Evolutionary conservation across 2,797 vertebrate species (phyloP), one percentile per base, ranked within the genome.

Genomic region (Bufotes viridis): DNA sequence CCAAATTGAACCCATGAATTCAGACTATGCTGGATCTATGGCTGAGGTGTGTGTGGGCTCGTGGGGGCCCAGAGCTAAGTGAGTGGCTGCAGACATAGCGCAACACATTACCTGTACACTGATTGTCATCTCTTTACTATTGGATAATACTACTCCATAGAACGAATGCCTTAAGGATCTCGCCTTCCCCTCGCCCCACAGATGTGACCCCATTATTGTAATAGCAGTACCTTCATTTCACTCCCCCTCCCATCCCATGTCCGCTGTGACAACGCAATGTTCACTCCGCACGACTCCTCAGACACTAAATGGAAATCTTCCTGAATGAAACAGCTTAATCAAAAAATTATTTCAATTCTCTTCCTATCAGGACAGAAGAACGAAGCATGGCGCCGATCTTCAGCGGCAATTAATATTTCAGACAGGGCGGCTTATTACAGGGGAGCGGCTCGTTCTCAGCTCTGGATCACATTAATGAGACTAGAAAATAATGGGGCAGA

Each of bases 261-360:
- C 60, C 29, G 12, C 29, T 42, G 22, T 51, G 60, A 65, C 58
- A 63, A n/a, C 22, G 79, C 29, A 18, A 81, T 81, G 22, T 65
- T 67, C 80, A 81, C 60, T 14, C 60, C 65, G 34, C 60, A 49
- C 42, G 2, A 22, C 42, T 24, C 29, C 2, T 1, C 24, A 24
- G 20, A 24, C 5, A 42, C 3, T 42, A 61, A 63, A 51, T 65
- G 60, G 34, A 51, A 42, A 81, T 29, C 34, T 49, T 81, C 61
- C 67, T 65, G 34, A 81, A 65, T 65, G 61, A 81, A 81, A 81
- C 79, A 51, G 1, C 13, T 53, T 67, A 13, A 67, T 81, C 51
- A 67, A 81, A 51, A n/a, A 81, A 24, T 17, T 0, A 15, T 81
- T 61, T 63, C 34, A 15, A 13, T 61, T 81, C 60, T 81, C 80